phyloP scores from a whole-genome alignment of 2,888 invertebrate species.

The Sabellastarte sp. region DNA sequence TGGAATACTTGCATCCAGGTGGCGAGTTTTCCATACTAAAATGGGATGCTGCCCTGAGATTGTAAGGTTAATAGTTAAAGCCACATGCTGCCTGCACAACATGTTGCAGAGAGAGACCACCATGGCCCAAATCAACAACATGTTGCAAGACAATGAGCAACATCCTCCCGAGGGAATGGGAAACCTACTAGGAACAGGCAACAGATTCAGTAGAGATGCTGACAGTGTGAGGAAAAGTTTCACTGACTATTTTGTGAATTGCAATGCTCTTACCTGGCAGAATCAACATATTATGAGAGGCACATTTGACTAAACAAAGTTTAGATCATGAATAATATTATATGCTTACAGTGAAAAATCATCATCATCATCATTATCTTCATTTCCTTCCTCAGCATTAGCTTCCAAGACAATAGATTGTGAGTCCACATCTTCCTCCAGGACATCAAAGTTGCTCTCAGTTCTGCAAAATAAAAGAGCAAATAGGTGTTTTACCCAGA shows the following conservation, averaged over 20 bases:
- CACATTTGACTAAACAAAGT: too few relatives aligned
- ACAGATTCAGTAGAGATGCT: background rate
- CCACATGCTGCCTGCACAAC: background rate
- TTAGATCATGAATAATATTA: too few relatives aligned
- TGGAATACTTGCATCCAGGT: background rate
- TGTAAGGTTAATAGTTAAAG: background rate
- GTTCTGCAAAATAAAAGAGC: too few relatives aligned
- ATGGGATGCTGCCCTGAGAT: background rate
- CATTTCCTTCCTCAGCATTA: too few relatives aligned
- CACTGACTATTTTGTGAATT: background rate
- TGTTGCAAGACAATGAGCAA: background rate
- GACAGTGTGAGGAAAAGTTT: background rate
- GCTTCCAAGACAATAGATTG: too few relatives aligned
- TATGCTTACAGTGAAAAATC: too few relatives aligned
- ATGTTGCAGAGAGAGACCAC: background rate
- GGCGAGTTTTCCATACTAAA: background rate
- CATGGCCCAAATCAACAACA: background rate
- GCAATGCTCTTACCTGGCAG: background rate
- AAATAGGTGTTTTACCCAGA: too few relatives aligned
- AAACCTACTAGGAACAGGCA: background rate
- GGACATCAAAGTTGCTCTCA: too few relatives aligned
- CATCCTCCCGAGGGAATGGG: background rate
- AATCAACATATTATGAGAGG: background rate
- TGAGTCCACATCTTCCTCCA: too few relatives aligned
- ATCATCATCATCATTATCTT: too few relatives aligned